These are phyloP conservation scores for Charadrius vociferus DNA, from an alignment of 2,113 vertebrate genomes.

Conservation along the genomic window DNA sequence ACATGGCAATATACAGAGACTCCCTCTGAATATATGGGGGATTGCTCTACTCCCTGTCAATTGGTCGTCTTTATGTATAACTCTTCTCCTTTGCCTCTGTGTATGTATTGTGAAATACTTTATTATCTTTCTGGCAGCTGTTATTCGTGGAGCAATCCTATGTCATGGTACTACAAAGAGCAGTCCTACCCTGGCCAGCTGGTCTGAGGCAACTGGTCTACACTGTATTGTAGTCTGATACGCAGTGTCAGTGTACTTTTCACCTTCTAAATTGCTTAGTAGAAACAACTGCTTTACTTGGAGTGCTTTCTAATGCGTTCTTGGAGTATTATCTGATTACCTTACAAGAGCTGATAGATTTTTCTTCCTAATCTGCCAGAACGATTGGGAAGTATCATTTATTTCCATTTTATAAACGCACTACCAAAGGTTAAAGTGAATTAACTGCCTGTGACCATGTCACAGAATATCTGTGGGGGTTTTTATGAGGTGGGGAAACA, in stretches of 20 bases:
- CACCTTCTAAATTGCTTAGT: neutral
- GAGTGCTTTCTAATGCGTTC: neutral
- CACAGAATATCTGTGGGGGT: neutral
- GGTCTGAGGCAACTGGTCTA: neutral
- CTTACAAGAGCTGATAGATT: neutral
- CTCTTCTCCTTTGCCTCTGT: neutral
- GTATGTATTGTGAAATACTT: neutral
- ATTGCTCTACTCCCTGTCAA: neutral
- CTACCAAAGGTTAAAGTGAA: neutral
- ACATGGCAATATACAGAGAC: too few relatives aligned
- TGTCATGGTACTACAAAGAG: neutral
- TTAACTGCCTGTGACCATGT: neutral
- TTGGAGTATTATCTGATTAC: neutral
- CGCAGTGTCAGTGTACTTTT: neutral
- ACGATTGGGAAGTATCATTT: neutral
- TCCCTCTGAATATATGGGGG: neutral
- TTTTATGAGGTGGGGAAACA: too few relatives aligned
- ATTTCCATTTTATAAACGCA: neutral
- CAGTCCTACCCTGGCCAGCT: neutral
- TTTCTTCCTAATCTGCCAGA: neutral
- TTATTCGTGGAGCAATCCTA: neutral
- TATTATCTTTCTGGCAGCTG: neutral
- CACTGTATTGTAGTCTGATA: neutral
- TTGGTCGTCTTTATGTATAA: neutral
- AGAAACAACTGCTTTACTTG: neutral